Base-by-base conservation (phyloP, 2,113 vertebrate species). In the Scalopus aquaticus region DNA sequence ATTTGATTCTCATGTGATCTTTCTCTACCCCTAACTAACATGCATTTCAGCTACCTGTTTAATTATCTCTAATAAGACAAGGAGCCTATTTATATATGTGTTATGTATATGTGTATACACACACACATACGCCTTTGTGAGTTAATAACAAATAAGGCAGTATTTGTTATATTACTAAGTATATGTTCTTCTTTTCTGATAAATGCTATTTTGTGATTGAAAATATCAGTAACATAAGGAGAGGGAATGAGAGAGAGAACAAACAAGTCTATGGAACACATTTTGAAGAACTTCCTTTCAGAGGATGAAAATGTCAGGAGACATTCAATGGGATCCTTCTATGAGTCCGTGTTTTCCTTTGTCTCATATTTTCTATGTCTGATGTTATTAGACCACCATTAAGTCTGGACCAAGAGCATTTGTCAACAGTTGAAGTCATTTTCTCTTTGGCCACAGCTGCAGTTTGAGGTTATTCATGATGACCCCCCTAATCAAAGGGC, bases 371-470 rank as follows among this genome's bases (percentile, higher is more conserved):
- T 92, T 93, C 90, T 97, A 32, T 95, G 54, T 73, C 73, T 96
- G 91, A 96, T 95, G 35, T 79, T 79, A 92, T 96, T 95, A 96
- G 85, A 16, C 51, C 46, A 84, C 44, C 85, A 96, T 90, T 96
- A 93, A 95, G 58, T 87, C 78, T 94, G 78, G 35, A 93, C 91
- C 64, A 77, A 96, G 78, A 83, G 64, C 95, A 95, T 95, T 54
- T 97, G 91, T 97, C 91, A 96, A 95, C 78, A 95, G 49, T 94
- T 92, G 80, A 95, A 94, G 88, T 85, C 82, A 95, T 91, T 96
- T 97, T 93, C 74, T 89, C 54, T 96, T 97, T 96, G 95, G 79
- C 77, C 94, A 91, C 95, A 97, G 95, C 96, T 96, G 96, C 70
- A 86, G 58, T 79, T 77, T 86, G 81, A 93, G 64, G 89, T 94